Evolutionary conservation across 2,797 vertebrate species (phyloP), one percentile per base, ranked within the genome.

Genomic region (Phrynocephalus forsythii): DNA sequence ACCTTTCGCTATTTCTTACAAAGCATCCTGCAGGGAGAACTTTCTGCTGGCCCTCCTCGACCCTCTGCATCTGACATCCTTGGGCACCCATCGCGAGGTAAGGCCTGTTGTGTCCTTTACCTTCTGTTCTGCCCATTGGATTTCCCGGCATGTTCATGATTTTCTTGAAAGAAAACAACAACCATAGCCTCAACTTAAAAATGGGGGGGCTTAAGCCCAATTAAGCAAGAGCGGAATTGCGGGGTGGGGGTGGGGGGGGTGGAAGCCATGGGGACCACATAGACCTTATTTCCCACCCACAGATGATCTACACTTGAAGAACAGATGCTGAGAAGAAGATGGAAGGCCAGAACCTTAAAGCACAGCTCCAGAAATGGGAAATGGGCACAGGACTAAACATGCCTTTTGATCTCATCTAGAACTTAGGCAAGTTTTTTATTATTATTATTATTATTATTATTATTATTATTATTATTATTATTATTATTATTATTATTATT

Each of bases 111-210:
- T 18, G 63, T 5, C 10, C 60, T 68, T 79, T 22, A 1, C 1
- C 2, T 6, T 30, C 26, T 50, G 38, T n/a, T 60, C 3, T 44
- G 15, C 0, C 22, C 0, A 0, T 69, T 1, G 24, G 38, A 10
- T 52, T 10, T 20, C 4, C 2, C 0, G 60, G 3, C 6, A 8
- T 15, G 20, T 3, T 0, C 1, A 28, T 26, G n/a, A 33, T 8
- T 20, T 78, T 79, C 52, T 24, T 69, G 22, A 28, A 52, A 33
- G 33, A 48, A 69, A 44, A 44, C 38, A 44, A 44, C 38, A 44
- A 16, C 7, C 5, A 20, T n/a, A 13, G 60, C 38, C 56, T 81
- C 5, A 30, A 50, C 66, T 52, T 24, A 33, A 28, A 26, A 30
- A 2, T 7, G 20, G 1, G 56, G 24, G 26, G 11, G 24, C 20